Conservation (phyloP, 2,113 vertebrate species). For the Psilopogon haemacephalus region DNA sequence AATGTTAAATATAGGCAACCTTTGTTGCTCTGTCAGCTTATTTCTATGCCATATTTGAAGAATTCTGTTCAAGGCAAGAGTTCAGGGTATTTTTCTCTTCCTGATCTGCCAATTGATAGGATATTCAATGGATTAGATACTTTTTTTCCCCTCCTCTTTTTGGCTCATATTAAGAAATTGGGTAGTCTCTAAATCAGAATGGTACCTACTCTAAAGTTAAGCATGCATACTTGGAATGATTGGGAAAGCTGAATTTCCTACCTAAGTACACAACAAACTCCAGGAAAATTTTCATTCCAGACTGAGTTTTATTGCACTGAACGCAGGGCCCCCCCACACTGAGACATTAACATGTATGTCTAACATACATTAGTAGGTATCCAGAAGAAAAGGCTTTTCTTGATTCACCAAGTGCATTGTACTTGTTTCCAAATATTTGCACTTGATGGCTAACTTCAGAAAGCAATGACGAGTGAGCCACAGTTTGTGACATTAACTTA, state of each 20-base stretch:
- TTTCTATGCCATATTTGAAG: conserved; percentile 14
- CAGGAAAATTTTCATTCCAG: not conserved
- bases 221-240: not conserved
- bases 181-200: not conserved
- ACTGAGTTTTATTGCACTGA: not conserved
- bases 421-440: not conserved
- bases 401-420: not conserved
- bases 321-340: not conserved
- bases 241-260: conserved; percentile 1
- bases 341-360: not conserved
- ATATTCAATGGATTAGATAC: not conserved
- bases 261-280: not conserved
- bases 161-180: not conserved
- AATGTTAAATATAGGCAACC: conserved; percentile 41
- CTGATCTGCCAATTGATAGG: not conserved
- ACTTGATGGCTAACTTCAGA: not conserved
- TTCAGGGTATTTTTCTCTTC: conserved; percentile 11
- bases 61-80: not conserved
- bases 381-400: not conserved
- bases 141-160: not conserved
- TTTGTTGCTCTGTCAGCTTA: conserved; percentile 35
- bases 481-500: not conserved
- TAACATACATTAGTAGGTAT: not conserved
- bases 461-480: not conserved
- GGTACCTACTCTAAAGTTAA: not conserved